A percentile compares a stretch with the other conserved stretches of the same genome.
Evolutionary conservation across 2,888 invertebrate genomes (phyloP).

Genomic region (Drosophila stalkeri): DNA sequence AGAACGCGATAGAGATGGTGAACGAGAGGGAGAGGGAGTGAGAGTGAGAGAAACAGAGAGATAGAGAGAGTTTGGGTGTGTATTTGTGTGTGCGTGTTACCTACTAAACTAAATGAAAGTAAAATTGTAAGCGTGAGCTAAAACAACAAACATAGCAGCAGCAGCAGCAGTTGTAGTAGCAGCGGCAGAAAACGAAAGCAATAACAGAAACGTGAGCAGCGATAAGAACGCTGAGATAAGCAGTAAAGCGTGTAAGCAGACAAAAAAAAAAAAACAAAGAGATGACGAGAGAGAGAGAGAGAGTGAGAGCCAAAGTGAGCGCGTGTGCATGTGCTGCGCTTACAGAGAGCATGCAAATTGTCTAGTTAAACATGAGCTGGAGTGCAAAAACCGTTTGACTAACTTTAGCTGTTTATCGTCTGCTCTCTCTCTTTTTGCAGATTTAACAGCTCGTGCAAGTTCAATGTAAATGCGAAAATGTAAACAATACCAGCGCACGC

Average conservation of each 20-base stretch:
- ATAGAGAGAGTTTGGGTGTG: slow-evolving; percentile 1
- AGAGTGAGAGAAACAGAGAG: slow-evolving; percentile 6
- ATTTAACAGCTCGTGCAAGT: slow-evolving; percentile 48
- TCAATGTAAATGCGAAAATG: slow-evolving; percentile 67
- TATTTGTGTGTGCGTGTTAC: slow-evolving; percentile 45
- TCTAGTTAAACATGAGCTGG: background rate
- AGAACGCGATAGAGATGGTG: slow-evolving; percentile 12
- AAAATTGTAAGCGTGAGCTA: slow-evolving; percentile 80
- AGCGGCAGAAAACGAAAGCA: slow-evolving; percentile 52
- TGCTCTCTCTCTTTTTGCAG: slow-evolving; percentile 33
- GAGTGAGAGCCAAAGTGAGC: slow-evolving; percentile 12
- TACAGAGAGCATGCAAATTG: slow-evolving; percentile 7
- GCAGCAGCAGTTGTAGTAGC: slow-evolving; percentile 33
- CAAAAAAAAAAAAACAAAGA: slow-evolving; percentile 4
- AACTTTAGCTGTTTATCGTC: slow-evolving; percentile 12
- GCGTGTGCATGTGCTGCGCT: slow-evolving; percentile 7
- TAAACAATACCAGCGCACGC: slow-evolving; percentile 78
- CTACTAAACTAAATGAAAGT: slow-evolving; percentile 79
- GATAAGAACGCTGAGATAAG: slow-evolving; percentile 75
- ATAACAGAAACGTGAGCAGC: slow-evolving; percentile 61
- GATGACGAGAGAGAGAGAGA: slow-evolving; percentile 11
- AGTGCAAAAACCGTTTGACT: slow-evolving; percentile 8
- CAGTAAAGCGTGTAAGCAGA: slow-evolving; percentile 54
- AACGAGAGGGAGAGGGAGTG: background rate
- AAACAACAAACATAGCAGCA: slow-evolving; percentile 71